phyloP scores from a whole-genome alignment of 1,140 invertebrate genomes.

The Drosophila sproati region DNA sequence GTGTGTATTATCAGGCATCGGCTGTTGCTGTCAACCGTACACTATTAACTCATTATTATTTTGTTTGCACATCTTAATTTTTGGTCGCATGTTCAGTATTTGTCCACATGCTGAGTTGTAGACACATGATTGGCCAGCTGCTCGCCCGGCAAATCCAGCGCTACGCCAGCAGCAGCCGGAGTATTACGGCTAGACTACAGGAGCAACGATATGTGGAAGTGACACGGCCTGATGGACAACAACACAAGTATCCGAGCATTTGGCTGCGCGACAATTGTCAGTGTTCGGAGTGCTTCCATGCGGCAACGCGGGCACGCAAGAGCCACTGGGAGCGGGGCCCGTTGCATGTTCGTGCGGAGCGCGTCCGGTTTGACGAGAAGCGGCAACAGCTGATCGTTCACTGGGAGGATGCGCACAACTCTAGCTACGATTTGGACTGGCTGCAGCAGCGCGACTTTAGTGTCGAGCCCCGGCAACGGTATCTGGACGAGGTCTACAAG shows the following conservation, averaged over 20 bases:
- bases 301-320: conserved; percentile 86
- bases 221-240: conserved; percentile 3
- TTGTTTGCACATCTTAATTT: not conserved
- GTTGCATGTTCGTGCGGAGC: conserved; percentile 8
- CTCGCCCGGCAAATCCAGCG: conserved; percentile 10
- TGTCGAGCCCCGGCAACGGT: conserved; percentile 84
- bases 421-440: conserved; percentile 85
- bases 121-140: conserved; percentile 60
- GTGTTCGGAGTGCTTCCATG: conserved; percentile 88
- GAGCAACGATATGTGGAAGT: conserved; percentile 54
- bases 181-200: conserved; percentile 30
- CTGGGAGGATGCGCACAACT: conserved; percentile 88
- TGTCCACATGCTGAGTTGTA: conserved; percentile 65
- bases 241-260: conserved; percentile 86
- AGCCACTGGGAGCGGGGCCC: conserved; percentile 68
- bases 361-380: conserved; percentile 43
- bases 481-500: conserved; percentile 86
- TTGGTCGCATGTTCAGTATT: conserved; percentile 32
- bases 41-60: not conserved
- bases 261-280: conserved; percentile 91
- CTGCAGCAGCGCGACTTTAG: conserved; percentile 87
- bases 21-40: conserved; percentile 17
- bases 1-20: conserved; percentile 26
- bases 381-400: conserved; percentile 83
- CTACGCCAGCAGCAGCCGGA: conserved; percentile 34